These are phyloP conservation scores for Tricholaema leucomelas DNA, from an alignment of 2,113 vertebrate genomes.

Conservation along the genomic window DNA sequence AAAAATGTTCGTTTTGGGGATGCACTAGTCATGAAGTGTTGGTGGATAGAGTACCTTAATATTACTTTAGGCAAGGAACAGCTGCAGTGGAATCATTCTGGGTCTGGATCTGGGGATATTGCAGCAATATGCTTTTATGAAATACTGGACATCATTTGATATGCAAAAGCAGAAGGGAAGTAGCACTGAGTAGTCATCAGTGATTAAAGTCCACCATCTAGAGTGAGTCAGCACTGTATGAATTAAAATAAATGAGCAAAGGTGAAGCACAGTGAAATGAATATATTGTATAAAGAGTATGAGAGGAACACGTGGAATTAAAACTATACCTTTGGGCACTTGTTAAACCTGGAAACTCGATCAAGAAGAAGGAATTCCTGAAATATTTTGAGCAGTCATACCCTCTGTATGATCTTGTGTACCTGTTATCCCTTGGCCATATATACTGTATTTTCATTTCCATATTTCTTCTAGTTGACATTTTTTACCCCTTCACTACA, in stretches of 20 bases:
- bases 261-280: not conserved
- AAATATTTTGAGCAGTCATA: not conserved
- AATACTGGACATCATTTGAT: not conserved
- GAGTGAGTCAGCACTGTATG: not conserved
- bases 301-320: not conserved
- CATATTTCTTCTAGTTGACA: not conserved
- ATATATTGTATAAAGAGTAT: not conserved
- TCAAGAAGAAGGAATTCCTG: not conserved
- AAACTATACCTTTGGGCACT: not conserved
- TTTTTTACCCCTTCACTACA: not conserved
- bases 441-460: not conserved
- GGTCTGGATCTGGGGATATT: not conserved
- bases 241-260: constrained; percentile 33
- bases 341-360: not conserved
- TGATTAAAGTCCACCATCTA: constrained; percentile 3
- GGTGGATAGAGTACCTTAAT: not conserved
- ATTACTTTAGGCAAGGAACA: not conserved
- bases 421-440: not conserved
- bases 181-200: not conserved
- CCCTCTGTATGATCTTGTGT: not conserved
- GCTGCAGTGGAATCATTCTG: not conserved
- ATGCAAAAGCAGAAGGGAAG: not conserved
- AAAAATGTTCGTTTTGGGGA: not conserved
- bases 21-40: not conserved
- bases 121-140: not conserved